Percentiles rank a stretch among this genome's conserved stretches.
These are phyloP conservation scores for Oreochromis aureus DNA, from an alignment of 2,113 vertebrate genomes.

Conservation along the genomic window DNA sequence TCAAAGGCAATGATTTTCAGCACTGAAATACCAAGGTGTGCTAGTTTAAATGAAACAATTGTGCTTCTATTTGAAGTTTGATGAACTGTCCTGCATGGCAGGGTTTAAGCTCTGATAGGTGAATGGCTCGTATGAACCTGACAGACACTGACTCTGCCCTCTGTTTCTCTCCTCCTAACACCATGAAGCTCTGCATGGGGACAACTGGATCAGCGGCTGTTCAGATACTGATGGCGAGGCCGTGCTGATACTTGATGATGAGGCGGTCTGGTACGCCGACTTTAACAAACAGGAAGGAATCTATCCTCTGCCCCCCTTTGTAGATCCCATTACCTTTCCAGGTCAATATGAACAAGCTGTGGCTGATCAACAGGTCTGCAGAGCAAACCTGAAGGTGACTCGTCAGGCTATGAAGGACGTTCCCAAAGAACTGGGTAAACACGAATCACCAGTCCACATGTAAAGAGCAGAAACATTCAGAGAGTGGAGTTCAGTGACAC, in stretches of 20 bases:
- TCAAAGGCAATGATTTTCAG: neutral
- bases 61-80: neutral
- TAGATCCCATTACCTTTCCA: fast-evolving
- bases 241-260: neutral
- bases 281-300: neutral
- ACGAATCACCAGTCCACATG: neutral
- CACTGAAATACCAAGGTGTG: neutral
- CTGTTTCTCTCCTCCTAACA: neutral
- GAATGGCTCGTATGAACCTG: neutral
- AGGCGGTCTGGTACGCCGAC: neutral
- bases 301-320: fast-evolving
- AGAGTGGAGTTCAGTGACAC: neutral
- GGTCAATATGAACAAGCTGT: neutral
- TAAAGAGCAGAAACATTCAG: neutral
- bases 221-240: neutral
- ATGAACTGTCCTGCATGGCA: neutral
- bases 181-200: neutral
- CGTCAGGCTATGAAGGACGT: neutral
- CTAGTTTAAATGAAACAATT: neutral
- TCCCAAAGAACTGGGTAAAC: neutral
- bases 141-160: neutral
- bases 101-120: neutral
- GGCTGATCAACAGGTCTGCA: neutral
- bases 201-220: neutral
- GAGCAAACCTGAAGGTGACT: neutral